phyloP scores from a whole-genome alignment of 2,113 vertebrate species.

The Mus pahari region DNA sequence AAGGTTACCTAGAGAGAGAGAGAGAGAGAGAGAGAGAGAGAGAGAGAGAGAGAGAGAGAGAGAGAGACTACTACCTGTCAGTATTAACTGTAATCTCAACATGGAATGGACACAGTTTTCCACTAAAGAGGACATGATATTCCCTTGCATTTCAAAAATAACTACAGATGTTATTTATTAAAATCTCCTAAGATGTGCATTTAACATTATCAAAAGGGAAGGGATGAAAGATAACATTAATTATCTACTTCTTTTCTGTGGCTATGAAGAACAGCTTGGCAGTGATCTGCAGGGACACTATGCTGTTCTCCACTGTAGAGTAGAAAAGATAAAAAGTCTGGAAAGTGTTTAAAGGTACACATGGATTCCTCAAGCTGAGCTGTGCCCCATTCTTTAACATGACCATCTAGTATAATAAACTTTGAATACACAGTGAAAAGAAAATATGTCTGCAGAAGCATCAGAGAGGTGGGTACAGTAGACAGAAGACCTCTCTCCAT shows the following conservation, averaged over 20 bases:
- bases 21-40: neutral
- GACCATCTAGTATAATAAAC: neutral
- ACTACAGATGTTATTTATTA: slow-evolving; percentile 2
- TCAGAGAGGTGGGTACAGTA: neutral
- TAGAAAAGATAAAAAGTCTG: slow-evolving; percentile 51
- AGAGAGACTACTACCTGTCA: neutral
- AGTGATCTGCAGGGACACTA: slow-evolving; percentile 22
- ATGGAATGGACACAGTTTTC: neutral
- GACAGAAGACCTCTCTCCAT: neutral
- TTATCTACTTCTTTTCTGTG: neutral
- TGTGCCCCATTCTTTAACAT: neutral
- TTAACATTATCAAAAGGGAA: slow-evolving; percentile 31
- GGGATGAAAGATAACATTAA: neutral
- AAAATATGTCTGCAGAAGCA: neutral
- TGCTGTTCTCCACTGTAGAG: slow-evolving; percentile 32
- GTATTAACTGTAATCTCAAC: neutral
- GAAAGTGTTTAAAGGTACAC: slow-evolving; percentile 20
- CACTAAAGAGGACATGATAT: slow-evolving; percentile 13
- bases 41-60: neutral
- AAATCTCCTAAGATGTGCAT: neutral
- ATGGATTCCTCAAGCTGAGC: neutral
- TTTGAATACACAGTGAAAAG: neutral
- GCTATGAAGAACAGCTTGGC: slow-evolving; percentile 44
- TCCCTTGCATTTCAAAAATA: slow-evolving; percentile 8
- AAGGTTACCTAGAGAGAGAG: slow-evolving; percentile 92